These are phyloP conservation scores for Brachyptera putata DNA, from an alignment of 2,888 invertebrate genomes.

Conservation along the genomic window DNA sequence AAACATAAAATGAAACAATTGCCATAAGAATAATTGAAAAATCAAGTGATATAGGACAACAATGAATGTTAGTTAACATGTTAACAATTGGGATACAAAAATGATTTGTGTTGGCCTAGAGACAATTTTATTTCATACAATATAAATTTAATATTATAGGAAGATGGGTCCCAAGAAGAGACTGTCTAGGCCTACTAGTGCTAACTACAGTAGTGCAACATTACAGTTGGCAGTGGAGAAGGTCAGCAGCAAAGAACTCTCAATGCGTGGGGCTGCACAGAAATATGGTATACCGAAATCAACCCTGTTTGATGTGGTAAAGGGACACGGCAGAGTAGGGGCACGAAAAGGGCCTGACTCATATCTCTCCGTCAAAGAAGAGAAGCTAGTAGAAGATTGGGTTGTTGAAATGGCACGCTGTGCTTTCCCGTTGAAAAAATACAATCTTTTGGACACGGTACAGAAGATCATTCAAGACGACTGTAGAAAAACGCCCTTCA, in stretches of 20 bases:
- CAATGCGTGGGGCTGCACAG: neutral
- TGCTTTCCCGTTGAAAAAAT: neutral
- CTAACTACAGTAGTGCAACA: neutral
- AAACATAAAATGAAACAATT: no score
- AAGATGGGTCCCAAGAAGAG: no score
- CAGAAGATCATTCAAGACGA: neutral
- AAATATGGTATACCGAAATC: neutral
- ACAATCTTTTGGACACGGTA: neutral
- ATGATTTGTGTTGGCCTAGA: no score
- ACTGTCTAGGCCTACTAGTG: no score
- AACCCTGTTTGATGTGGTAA: neutral
- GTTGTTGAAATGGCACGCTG: neutral
- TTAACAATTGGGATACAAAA: no score
- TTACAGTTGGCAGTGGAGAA: neutral
- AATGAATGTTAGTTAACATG: no score
- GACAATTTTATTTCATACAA: no score
- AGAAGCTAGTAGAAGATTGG: neutral
- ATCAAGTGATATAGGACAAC: no score
- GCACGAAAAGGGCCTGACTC: neutral
- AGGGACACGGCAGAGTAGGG: neutral
- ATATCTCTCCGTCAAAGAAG: neutral
- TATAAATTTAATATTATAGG: no score
- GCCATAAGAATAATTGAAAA: no score
- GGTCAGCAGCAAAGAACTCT: neutral
- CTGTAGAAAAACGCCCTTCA: neutral